Evolutionary conservation across 2,797 vertebrate genomes (phyloP).

Genomic region (Myotis daubentonii): DNA sequence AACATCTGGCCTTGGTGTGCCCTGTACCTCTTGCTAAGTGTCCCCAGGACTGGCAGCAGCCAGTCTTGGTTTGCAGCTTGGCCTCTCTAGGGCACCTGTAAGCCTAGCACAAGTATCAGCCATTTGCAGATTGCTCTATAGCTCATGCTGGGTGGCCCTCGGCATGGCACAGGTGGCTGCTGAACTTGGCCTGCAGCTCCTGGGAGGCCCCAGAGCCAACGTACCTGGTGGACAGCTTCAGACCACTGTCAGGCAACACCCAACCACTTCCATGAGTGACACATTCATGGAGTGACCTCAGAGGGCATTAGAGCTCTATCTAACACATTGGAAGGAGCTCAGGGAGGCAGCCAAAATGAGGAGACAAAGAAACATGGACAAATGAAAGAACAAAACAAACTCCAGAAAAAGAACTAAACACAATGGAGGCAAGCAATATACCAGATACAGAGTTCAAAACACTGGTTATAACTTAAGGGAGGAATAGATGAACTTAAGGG

Average conservation of each 20-base stretch:
- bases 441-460: neutral
- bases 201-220: neutral
- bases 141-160: neutral
- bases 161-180: neutral
- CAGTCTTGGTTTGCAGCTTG: neutral
- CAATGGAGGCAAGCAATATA: neutral
- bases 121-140: neutral
- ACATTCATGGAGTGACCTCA: neutral
- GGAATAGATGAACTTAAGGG: neutral
- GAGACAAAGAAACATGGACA: neutral
- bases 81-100: neutral
- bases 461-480: neutral
- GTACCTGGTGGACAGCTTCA: neutral
- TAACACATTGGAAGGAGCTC: neutral
- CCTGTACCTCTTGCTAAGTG: neutral
- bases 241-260: neutral
- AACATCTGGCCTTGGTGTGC: neutral
- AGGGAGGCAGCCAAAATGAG: neutral
- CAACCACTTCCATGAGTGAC: neutral
- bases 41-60: neutral
- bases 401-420: neutral
- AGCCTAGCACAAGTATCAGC: neutral
- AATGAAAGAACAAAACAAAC: neutral
- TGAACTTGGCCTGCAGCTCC: neutral
- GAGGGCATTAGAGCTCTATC: neutral